phyloP scores from a whole-genome alignment of 1,140 invertebrate genomes.

The Sycobia sp. region DNA sequence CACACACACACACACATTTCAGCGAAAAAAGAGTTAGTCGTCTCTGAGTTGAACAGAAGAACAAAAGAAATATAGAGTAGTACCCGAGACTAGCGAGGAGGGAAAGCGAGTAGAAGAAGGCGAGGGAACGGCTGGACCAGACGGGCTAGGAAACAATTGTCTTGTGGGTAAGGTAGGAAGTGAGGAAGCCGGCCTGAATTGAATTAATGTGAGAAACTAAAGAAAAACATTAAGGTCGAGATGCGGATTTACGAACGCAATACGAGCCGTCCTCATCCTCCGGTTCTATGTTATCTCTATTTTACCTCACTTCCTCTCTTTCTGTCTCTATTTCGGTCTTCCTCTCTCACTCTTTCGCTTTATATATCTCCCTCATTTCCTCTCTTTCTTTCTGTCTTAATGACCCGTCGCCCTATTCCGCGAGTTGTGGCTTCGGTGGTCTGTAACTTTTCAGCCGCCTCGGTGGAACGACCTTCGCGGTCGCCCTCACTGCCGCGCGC shows the following conservation, averaged over 20 bases:
- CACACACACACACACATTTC: no score
- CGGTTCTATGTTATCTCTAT: not conserved
- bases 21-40: not conserved
- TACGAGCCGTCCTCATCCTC: not conserved
- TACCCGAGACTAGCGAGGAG: not conserved
- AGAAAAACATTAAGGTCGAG: slow-evolving; percentile 43
- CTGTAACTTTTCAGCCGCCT: no score
- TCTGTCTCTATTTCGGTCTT: not conserved
- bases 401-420: no score
- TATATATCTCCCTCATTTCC: not conserved
- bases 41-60: not conserved
- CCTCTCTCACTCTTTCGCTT: not conserved
- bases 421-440: no score
- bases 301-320: not conserved
- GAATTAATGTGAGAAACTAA: slow-evolving; percentile 45
- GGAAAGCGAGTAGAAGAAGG: slow-evolving; percentile 2
- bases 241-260: slow-evolving; percentile 36
- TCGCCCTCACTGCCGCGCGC: no score
- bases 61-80: slow-evolving; percentile 18
- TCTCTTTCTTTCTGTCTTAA: not conserved
- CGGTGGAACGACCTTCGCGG: no score
- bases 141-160: slow-evolving; percentile 36
- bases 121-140: slow-evolving; percentile 20
- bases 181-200: slow-evolving; percentile 41
- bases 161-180: slow-evolving; percentile 3